phyloP scores from a whole-genome alignment of 1,140 invertebrate genomes.

The Gonatopus flavifemur region DNA sequence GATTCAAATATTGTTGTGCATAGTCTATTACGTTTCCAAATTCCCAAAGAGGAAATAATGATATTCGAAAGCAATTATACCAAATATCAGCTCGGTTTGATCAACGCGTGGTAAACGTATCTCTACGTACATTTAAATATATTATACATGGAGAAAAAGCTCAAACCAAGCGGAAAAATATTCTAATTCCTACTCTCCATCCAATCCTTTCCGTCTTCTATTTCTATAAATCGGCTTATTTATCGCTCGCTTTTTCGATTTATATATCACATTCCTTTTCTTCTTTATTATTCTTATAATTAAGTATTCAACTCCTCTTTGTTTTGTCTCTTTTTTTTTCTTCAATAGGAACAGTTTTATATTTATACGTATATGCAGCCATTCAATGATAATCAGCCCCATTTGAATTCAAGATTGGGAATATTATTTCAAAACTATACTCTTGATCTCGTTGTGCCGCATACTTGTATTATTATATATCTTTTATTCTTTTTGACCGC shows the following conservation, averaged over 20 bases:
- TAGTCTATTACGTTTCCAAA: not conserved
- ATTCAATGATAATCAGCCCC: too few relatives aligned
- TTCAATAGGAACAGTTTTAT: too few relatives aligned
- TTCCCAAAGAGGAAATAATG: constrained; percentile 3
- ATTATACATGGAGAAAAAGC: too few relatives aligned
- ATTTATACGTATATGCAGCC: too few relatives aligned
- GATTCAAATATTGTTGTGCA: not conserved
- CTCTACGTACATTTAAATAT: too few relatives aligned
- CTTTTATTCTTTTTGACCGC: too few relatives aligned
- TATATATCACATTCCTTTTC: too few relatives aligned
- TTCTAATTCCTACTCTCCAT: constrained; percentile 19
- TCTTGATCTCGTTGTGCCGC: too few relatives aligned
- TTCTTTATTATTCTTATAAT: too few relatives aligned
- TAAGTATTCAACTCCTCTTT: too few relatives aligned
- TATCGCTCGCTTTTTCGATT: constrained; percentile 8
- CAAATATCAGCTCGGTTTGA: constrained; percentile 25
- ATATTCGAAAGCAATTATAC: constrained; percentile 33
- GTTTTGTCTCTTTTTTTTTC: not conserved
- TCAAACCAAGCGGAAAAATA: constrained; percentile 17
- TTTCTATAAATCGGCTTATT: not conserved
- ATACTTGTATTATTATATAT: too few relatives aligned
- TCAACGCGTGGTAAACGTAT: too few relatives aligned
- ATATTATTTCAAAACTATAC: constrained; percentile 1
- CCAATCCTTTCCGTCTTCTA: not conserved
- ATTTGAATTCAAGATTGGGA: constrained; percentile 2